Evolutionary conservation across 2,888 invertebrate genomes (phyloP).

Genomic region (Entomobrya multifasciata): DNA sequence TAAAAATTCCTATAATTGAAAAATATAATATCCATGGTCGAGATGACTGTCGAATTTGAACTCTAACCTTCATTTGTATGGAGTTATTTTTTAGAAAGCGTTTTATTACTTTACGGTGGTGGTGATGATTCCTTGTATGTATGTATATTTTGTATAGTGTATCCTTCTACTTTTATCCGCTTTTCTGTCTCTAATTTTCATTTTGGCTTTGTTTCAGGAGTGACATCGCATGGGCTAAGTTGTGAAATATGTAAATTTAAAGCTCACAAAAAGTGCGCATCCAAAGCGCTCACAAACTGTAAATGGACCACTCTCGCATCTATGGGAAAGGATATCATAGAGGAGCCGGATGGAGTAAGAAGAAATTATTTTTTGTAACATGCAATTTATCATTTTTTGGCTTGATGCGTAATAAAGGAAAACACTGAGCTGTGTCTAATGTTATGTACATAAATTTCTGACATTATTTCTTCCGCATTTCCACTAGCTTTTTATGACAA

Average conservation of each 20-base stretch:
- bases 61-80: too few species aligned
- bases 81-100: too few species aligned
- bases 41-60: too few species aligned
- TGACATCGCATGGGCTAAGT: slow-evolving; percentile 96
- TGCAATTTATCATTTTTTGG: slow-evolving; percentile 42
- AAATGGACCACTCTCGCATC: slow-evolving; percentile 98
- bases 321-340: slow-evolving; percentile 96
- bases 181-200: slow-evolving; percentile 12
- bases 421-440: slow-evolving; percentile 44
- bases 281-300: slow-evolving; percentile 95
- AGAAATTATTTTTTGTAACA: slow-evolving; percentile 17
- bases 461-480: slow-evolving; percentile 30
- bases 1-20: too few species aligned
- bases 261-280: slow-evolving; percentile 96
- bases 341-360: slow-evolving; percentile 93
- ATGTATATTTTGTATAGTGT: too few species aligned
- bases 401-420: slow-evolving; percentile 31
- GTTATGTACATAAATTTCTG: slow-evolving; percentile 41
- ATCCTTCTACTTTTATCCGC: not conserved
- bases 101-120: too few species aligned
- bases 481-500: slow-evolving; percentile 3
- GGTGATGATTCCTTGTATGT: too few species aligned
- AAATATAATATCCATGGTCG: too few species aligned
- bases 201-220: slow-evolving; percentile 84
- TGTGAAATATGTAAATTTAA: slow-evolving; percentile 99